Conservation (phyloP, 2,888 invertebrate genomes). For the Cryptus viduatorius region DNA sequence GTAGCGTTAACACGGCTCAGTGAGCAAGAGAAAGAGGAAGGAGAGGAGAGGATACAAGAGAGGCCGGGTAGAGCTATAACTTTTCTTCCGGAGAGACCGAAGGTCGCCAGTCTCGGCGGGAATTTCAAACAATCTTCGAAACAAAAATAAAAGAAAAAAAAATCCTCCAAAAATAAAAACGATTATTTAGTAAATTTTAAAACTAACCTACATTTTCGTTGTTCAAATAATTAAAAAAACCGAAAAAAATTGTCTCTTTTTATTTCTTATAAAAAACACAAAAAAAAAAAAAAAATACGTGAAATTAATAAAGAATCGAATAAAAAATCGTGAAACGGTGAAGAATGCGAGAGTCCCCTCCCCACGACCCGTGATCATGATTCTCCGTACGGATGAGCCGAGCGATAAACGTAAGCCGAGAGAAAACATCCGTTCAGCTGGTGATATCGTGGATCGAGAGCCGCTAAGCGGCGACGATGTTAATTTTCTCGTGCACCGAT, state of each 20-base stretch:
- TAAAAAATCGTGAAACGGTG: slow-evolving; percentile 40
- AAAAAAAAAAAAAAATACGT: not conserved
- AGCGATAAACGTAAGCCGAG: slow-evolving; percentile 80
- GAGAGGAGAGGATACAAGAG: not conserved
- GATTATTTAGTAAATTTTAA: too few species aligned
- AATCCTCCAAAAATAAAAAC: too few species aligned
- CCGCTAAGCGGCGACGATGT: slow-evolving; percentile 42
- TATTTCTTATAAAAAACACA: too few species aligned
- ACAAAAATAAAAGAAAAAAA: not conserved
- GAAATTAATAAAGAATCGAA: slow-evolving; percentile 24
- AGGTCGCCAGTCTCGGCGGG: slow-evolving; percentile 42
- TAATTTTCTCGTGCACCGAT: not conserved
- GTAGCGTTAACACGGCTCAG: slow-evolving; percentile 27
- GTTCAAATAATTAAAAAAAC: not conserved
- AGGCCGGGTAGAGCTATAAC: slow-evolving; percentile 9
- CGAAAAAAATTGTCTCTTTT: not conserved
- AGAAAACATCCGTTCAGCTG: slow-evolving; percentile 69
- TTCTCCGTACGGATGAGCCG: slow-evolving; percentile 81
- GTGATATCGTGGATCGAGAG: slow-evolving; percentile 54
- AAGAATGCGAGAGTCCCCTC: slow-evolving; percentile 81
- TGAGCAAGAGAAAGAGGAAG: slow-evolving; percentile 6
- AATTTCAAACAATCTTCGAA: slow-evolving; percentile 24
- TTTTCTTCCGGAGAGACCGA: slow-evolving; percentile 4
- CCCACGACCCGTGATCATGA: slow-evolving; percentile 82
- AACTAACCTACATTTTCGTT: not conserved